These are phyloP conservation scores for Enteromius anoplus DNA, from an alignment of 2,797 vertebrate species.

Conservation along the genomic window DNA sequence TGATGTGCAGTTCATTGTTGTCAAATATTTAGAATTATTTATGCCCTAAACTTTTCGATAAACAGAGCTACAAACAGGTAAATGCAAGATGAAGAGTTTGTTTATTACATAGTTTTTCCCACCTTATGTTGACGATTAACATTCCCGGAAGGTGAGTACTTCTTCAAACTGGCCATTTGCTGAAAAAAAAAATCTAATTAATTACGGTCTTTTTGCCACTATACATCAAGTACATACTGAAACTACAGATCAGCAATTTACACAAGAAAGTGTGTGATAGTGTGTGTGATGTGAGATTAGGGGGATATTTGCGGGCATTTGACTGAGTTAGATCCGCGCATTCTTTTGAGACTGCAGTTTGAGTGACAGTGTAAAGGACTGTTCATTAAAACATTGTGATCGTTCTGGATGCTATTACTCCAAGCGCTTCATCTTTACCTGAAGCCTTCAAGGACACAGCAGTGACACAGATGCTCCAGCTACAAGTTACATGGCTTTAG, in stretches of 20 bases:
- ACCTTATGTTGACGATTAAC: too few species aligned
- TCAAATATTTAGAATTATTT: not conserved
- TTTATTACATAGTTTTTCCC: not conserved
- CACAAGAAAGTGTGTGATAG: not conserved
- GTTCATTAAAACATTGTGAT: conserved; percentile 64
- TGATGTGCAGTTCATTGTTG: not conserved
- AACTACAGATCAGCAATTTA: conserved; percentile 6
- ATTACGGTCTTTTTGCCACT: not conserved
- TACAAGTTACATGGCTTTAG: conserved; percentile 79
- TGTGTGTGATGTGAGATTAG: conserved; percentile 8
- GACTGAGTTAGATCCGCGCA: not conserved
- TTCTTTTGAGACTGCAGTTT: conserved; percentile 50
- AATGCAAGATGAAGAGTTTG: not conserved
- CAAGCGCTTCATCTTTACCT: conserved; percentile 71
- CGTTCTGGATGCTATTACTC: conserved; percentile 67
- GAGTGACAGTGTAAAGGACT: conserved; percentile 59
- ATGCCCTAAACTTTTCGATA: not conserved
- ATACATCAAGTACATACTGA: not conserved
- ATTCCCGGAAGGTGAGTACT: not conserved
- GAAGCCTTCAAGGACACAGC: conserved; percentile 81
- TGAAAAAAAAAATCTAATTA: not conserved
- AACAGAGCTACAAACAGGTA: not conserved
- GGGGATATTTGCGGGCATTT: conserved; percentile 22
- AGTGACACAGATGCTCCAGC: conserved; percentile 71
- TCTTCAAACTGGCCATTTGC: not conserved